Percentiles rank a stretch among this genome's conserved stretches.
phyloP scores from a whole-genome alignment of 2,113 vertebrate genomes.

The Microcebus murinus region DNA sequence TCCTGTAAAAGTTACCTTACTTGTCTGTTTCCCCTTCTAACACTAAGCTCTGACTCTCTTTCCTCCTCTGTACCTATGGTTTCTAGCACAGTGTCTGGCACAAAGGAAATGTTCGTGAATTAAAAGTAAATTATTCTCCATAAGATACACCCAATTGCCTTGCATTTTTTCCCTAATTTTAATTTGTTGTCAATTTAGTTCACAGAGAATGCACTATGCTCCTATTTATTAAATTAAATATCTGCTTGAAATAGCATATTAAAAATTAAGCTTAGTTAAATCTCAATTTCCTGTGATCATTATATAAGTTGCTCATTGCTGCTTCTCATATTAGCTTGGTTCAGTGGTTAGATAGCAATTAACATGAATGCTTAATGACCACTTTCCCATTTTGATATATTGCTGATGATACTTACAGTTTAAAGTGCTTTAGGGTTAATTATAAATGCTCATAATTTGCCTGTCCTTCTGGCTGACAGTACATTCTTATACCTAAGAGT shows the following conservation, averaged over 20 bases:
- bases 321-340: slow-evolving; percentile 63
- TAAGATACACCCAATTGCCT: slow-evolving; percentile 51
- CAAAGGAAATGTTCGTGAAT: slow-evolving; percentile 23
- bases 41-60: background rate
- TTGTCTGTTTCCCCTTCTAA: background rate
- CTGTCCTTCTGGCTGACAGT: slow-evolving; percentile 39
- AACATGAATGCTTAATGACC: slow-evolving; percentile 74
- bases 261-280: slow-evolving; percentile 80
- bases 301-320: slow-evolving; percentile 64
- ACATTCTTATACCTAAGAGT: background rate
- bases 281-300: slow-evolving; percentile 73
- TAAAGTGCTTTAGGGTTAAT: slow-evolving; percentile 69
- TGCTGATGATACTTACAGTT: slow-evolving; percentile 64
- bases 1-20: background rate
- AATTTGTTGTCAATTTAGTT: slow-evolving; percentile 66
- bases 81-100: background rate
- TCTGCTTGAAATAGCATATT: slow-evolving; percentile 73
- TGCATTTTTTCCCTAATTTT: slow-evolving; percentile 53
- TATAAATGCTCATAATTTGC: slow-evolving; percentile 57
- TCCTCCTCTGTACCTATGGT: background rate
- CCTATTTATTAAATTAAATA: slow-evolving; percentile 77
- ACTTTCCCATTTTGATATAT: slow-evolving; percentile 66
- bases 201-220: slow-evolving; percentile 56
- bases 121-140: slow-evolving; percentile 59
- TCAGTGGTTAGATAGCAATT: slow-evolving; percentile 74